Conservation (phyloP, 2,888 invertebrate genomes). For the Hemithea aestivaria region DNA sequence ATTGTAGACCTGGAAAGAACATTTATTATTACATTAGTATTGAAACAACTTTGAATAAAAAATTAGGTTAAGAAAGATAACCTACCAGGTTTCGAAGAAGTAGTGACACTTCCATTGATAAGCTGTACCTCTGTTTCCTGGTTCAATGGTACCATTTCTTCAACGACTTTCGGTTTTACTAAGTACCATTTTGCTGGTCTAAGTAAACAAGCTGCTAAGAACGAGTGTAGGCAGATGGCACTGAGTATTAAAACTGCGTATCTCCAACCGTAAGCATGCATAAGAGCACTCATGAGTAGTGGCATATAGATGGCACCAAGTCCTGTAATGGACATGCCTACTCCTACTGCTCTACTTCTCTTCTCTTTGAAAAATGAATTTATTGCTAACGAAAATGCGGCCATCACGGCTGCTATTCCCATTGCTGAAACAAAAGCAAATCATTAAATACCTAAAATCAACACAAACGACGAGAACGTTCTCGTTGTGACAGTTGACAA, state of each 20-base stretch:
- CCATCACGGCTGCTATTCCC: constrained; percentile 80
- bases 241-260: constrained; percentile 81
- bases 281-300: constrained; percentile 76
- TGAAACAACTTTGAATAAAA: too few relatives aligned
- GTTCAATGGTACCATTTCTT: constrained; percentile 57
- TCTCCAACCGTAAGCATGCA: constrained; percentile 77
- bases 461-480: too few relatives aligned
- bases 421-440: constrained; percentile 70
- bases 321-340: constrained; percentile 82
- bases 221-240: constrained; percentile 80
- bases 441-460: too few relatives aligned
- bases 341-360: constrained; percentile 80
- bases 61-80: not conserved
- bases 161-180: constrained; percentile 49
- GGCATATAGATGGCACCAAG: constrained; percentile 84
- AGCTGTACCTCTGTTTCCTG: constrained; percentile 45
- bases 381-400: constrained; percentile 81
- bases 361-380: constrained; percentile 82
- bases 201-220: constrained; percentile 79
- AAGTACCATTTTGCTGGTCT: constrained; percentile 85
- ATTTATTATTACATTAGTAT: not conserved
- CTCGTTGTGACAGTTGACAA: too few relatives aligned
- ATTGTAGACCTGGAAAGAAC: constrained; percentile 43
- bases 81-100: constrained; percentile 51
- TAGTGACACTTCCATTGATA: constrained; percentile 49